Evolutionary conservation across 2,888 invertebrate species (phyloP).

Genomic region (Callyntrura guangdongensis): DNA sequence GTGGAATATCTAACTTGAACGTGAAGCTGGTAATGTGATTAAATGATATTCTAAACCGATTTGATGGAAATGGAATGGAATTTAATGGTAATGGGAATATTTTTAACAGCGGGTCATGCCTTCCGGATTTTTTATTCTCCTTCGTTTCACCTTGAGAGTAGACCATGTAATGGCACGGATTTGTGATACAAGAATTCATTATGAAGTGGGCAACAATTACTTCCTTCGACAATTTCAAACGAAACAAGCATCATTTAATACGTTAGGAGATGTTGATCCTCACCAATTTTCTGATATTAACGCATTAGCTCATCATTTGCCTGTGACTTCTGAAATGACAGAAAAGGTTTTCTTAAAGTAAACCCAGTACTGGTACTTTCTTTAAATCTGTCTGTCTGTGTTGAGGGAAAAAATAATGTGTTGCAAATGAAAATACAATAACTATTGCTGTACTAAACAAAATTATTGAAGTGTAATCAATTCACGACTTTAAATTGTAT

Average conservation of each 20-base stretch:
- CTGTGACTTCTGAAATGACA: conserved; percentile 76
- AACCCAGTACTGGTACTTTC: too few relatives aligned
- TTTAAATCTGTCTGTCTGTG: too few relatives aligned
- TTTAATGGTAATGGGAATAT: conserved; percentile 20
- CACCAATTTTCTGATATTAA: conserved; percentile 82
- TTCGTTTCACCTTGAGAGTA: conserved; percentile 96
- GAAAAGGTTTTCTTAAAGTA: conserved; percentile 79
- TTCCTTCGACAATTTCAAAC: conserved; percentile 94
- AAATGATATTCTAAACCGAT: background rate
- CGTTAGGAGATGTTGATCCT: conserved; percentile 79
- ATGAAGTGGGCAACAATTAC: conserved; percentile 91
- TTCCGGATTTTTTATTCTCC: conserved; percentile 94
- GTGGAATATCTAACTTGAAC: conserved; percentile 95
- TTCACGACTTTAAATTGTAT: background rate
- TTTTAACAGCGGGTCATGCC: conserved; percentile 97
- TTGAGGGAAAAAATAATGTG: too few relatives aligned
- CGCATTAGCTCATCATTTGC: conserved; percentile 78
- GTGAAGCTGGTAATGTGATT: conserved; percentile 94
- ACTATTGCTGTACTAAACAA: background rate
- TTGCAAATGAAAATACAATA: too few relatives aligned
- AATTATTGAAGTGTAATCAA: background rate
- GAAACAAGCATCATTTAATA: conserved; percentile 88
- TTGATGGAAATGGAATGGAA: background rate
- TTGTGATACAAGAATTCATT: conserved; percentile 95
- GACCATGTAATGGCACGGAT: conserved; percentile 96